These are phyloP conservation scores for Apodemia hepburni DNA, from an alignment of 2,888 invertebrate genomes.

Conservation along the genomic window DNA sequence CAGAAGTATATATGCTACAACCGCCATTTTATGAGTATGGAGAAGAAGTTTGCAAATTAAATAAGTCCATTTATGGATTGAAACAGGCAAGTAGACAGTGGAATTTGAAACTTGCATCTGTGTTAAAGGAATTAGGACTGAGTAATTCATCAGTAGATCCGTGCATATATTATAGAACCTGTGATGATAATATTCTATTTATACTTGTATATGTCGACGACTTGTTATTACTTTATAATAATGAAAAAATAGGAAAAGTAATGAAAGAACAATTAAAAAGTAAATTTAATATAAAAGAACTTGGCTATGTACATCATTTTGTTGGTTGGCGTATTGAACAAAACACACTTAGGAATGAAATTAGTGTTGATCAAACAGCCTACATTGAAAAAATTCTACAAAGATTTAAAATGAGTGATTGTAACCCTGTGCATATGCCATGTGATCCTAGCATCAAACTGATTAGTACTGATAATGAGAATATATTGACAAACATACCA, in stretches of 20 bases:
- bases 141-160: slow-evolving; percentile 11
- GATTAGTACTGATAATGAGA: neutral
- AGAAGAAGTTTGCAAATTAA: slow-evolving; percentile 24
- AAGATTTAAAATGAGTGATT: slow-evolving; percentile 15
- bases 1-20: slow-evolving; percentile 26
- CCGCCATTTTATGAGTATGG: slow-evolving; percentile 24
- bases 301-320: slow-evolving; percentile 16
- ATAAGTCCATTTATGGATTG: slow-evolving; percentile 19
- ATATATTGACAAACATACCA: neutral
- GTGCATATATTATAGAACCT: slow-evolving; percentile 10
- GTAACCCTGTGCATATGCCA: slow-evolving; percentile 6
- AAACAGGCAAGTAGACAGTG: slow-evolving; percentile 17
- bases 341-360: neutral
- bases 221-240: slow-evolving; percentile 10
- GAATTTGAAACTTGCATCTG: slow-evolving; percentile 17
- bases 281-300: slow-evolving; percentile 16
- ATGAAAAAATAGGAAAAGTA: slow-evolving; percentile 12
- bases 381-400: slow-evolving; percentile 14
- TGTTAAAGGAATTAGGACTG: slow-evolving; percentile 11
- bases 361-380: slow-evolving; percentile 13
- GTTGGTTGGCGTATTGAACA: slow-evolving; percentile 11
- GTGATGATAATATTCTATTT: neutral
- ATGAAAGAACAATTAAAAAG: slow-evolving; percentile 15
- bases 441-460: neutral
- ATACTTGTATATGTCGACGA: slow-evolving; percentile 13